phyloP scores from a whole-genome alignment of 2,797 vertebrate genomes.

The Halcyon badia region DNA sequence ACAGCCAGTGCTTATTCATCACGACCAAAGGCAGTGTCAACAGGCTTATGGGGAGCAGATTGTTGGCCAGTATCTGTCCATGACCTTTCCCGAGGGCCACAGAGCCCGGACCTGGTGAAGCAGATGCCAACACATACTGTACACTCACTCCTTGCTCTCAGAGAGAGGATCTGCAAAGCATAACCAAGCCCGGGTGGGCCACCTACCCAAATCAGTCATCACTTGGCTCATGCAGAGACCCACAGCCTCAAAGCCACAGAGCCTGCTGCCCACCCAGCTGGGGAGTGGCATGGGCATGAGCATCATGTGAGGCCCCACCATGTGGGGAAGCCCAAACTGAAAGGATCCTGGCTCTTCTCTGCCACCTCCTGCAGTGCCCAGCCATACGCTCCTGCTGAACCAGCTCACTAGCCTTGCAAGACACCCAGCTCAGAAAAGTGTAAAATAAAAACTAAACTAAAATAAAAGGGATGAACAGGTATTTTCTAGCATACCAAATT shows the following conservation, averaged over 20 bases:
- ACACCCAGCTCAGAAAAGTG: not conserved
- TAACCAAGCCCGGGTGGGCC: not conserved
- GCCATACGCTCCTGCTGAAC: not conserved
- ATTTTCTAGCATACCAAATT: not conserved
- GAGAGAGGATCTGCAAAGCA: not conserved
- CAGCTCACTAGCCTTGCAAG: not conserved
- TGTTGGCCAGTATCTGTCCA: not conserved
- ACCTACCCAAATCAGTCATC: not conserved
- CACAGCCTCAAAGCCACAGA: not conserved
- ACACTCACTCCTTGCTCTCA: not conserved
- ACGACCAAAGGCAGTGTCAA: not conserved
- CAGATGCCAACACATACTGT: not conserved
- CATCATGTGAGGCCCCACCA: not conserved
- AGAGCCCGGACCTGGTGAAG: not conserved
- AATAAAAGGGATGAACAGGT: not conserved
- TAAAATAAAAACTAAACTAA: not conserved
- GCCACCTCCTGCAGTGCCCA: not conserved
- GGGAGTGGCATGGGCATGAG: not conserved
- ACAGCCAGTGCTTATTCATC: not conserved
- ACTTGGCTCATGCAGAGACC: not conserved
- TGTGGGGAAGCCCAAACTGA: not conserved
- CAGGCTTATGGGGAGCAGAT: not conserved
- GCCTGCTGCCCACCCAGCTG: not conserved
- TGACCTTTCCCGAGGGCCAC: not conserved
- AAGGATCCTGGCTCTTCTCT: not conserved